These are phyloP conservation scores for Thamnophis sirtalis DNA, from an alignment of 2,113 vertebrate species.

Conservation along the genomic window DNA sequence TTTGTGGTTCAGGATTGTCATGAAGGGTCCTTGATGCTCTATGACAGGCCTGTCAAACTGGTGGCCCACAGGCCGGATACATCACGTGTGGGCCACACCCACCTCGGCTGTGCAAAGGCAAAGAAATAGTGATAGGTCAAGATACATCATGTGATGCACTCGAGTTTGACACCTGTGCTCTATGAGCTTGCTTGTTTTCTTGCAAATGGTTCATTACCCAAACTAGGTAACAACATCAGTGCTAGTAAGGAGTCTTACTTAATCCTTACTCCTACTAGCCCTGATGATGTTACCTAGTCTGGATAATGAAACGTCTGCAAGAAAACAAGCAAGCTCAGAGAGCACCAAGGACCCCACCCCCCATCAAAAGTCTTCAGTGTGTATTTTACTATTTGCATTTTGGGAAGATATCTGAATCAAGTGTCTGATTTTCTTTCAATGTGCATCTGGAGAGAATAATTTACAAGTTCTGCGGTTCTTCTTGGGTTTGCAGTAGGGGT, in stretches of 20 bases:
- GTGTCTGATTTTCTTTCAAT: slow-evolving; percentile 31
- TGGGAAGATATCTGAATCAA: slow-evolving; percentile 43
- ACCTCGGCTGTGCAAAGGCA: too few relatives aligned
- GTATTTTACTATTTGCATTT: background rate
- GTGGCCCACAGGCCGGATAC: too few relatives aligned
- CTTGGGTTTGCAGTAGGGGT: slow-evolving; percentile 15
- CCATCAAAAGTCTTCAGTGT: slow-evolving; percentile 24
- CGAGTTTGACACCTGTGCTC: too few relatives aligned
- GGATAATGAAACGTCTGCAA: background rate
- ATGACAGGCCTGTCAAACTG: background rate
- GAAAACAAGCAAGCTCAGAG: background rate
- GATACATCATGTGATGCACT: too few relatives aligned
- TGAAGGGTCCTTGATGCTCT: background rate
- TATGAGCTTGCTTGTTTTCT: background rate
- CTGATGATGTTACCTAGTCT: background rate
- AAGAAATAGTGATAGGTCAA: too few relatives aligned
- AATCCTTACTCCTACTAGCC: background rate
- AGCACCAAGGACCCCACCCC: background rate
- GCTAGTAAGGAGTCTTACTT: background rate
- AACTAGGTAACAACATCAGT: background rate
- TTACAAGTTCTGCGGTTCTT: slow-evolving; percentile 21
- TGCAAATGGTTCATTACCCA: background rate
- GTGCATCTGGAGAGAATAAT: slow-evolving; percentile 23
- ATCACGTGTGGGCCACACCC: too few relatives aligned
- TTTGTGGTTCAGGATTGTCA: background rate